Conservation (phyloP, 2,888 invertebrate genomes). For the Pristionchus mayeri region DNA sequence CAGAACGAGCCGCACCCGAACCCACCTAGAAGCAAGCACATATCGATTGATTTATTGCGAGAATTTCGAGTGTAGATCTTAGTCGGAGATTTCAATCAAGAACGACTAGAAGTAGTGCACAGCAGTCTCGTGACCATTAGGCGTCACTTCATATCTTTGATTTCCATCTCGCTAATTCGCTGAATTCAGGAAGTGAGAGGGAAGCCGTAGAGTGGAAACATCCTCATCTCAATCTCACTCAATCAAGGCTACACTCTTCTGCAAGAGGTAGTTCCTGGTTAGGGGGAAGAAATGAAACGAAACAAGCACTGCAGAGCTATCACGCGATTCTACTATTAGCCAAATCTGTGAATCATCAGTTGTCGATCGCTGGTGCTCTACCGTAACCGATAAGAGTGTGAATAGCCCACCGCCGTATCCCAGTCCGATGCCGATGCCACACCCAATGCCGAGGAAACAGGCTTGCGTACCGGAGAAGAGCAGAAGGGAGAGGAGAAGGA, state of each 20-base stretch:
- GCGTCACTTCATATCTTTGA: too few relatives aligned
- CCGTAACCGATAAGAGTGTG: not conserved
- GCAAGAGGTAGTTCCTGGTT: not conserved
- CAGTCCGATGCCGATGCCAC: conserved; percentile 34
- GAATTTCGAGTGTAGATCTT: too few relatives aligned
- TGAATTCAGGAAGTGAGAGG: too few relatives aligned
- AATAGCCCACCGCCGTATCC: conserved; percentile 7
- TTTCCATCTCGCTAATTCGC: too few relatives aligned
- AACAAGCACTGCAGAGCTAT: not conserved
- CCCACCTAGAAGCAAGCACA: conserved; percentile 14
- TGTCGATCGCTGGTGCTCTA: not conserved
- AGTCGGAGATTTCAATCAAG: too few relatives aligned
- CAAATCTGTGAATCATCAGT: too few relatives aligned
- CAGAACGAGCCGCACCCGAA: conserved; percentile 29
- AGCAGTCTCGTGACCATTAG: too few relatives aligned
- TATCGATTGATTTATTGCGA: too few relatives aligned
- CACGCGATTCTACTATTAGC: not conserved
- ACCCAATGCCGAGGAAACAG: conserved; percentile 46
- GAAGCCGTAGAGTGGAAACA: too few relatives aligned
- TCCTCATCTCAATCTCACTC: not conserved
- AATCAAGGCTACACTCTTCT: not conserved
- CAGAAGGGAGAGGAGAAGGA: not conserved
- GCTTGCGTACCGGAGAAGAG: conserved; percentile 35
- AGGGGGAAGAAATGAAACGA: not conserved
- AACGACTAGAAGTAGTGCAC: too few relatives aligned